Evolutionary conservation across 2,113 vertebrate species (phyloP).

Genomic region (Elephantulus edwardii): DNA sequence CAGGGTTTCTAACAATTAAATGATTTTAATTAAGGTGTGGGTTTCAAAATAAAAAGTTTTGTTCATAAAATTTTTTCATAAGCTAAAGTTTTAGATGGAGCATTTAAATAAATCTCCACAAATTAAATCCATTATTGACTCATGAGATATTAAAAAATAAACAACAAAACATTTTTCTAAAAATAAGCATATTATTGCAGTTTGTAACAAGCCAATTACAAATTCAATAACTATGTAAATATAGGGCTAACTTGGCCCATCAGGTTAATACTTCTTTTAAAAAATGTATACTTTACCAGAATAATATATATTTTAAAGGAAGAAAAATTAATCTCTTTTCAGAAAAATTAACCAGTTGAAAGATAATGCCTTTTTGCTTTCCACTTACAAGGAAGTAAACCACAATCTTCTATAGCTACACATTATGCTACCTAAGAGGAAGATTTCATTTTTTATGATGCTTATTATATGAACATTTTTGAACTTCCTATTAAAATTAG

Average conservation of each 20-base stretch:
- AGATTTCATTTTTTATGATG: not conserved
- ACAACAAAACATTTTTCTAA: not conserved
- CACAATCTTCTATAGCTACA: not conserved
- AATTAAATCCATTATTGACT: not conserved
- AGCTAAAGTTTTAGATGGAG: not conserved
- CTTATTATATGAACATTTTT: not conserved
- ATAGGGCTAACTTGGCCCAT: not conserved
- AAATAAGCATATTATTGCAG: not conserved
- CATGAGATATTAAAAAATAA: not conserved
- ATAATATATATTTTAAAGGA: too few relatives aligned
- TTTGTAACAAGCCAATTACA: not conserved
- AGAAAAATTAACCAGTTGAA: too few relatives aligned
- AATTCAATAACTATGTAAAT: not conserved
- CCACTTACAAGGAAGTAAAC: not conserved
- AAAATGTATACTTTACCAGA: too few relatives aligned
- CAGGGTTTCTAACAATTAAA: not conserved
- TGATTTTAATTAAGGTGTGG: not conserved
- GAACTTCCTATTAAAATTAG: constrained; percentile 22
- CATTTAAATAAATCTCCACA: not conserved
- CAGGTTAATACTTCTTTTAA: too few relatives aligned
- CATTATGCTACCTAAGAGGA: not conserved
- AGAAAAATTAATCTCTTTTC: too few relatives aligned
- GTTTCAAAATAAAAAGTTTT: not conserved
- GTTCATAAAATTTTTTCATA: not conserved
- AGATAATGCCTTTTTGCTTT: not conserved